Conservation (phyloP, 2,113 vertebrate genomes). For the Xerus inauris region DNA sequence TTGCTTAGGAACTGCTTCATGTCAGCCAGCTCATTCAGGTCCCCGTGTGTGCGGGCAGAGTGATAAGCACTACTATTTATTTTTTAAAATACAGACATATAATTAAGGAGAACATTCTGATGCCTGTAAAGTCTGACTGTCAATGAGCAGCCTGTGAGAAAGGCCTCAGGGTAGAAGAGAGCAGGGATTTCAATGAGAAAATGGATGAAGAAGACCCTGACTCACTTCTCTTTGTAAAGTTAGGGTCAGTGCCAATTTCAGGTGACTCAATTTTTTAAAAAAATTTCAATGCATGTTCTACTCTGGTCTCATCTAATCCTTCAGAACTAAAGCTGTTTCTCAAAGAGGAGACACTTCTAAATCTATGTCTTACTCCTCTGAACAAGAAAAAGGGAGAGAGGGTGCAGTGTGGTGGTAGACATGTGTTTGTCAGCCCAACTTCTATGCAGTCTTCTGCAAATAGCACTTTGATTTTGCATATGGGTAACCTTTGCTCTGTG, state of each 20-base stretch:
- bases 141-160: background rate
- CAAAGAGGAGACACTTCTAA: background rate
- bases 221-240: background rate
- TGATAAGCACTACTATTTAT: slow-evolving; percentile 81
- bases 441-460: background rate
- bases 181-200: background rate
- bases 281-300: background rate
- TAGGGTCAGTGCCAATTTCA: background rate
- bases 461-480: background rate
- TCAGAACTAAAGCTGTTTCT: slow-evolving; percentile 1
- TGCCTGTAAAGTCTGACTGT: slow-evolving; percentile 59
- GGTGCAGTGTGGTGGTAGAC: rapidly evolving
- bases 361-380: background rate
- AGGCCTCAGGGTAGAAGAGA: background rate
- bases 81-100: slow-evolving; percentile 74
- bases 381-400: background rate
- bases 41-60: slow-evolving; percentile 78
- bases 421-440: no score
- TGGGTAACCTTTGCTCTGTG: background rate
- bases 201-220: background rate
- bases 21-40: slow-evolving; percentile 76
- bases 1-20: slow-evolving; percentile 81
- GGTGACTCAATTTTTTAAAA: background rate
- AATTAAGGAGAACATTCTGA: slow-evolving; percentile 77
- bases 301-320: background rate